phyloP scores from a whole-genome alignment of 2,113 vertebrate species.

The Hippocampus abdominalis region DNA sequence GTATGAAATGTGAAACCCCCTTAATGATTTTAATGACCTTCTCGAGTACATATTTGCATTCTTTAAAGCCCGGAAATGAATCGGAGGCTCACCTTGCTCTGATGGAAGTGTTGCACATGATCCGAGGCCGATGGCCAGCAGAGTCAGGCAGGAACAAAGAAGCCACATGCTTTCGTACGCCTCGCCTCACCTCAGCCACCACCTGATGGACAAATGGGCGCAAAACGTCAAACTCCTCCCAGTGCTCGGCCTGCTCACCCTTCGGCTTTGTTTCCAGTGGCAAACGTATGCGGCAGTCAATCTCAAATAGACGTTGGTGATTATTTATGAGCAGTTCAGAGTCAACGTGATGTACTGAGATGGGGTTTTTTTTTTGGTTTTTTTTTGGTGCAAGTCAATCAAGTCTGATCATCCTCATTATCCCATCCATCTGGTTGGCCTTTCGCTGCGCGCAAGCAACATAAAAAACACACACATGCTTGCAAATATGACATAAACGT shows the following conservation, averaged over 20 bases:
- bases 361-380: conserved; percentile 49
- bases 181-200: conserved; percentile 44
- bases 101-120: conserved; percentile 50
- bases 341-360: conserved; percentile 56
- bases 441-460: conserved; percentile 42
- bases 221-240: conserved; percentile 26
- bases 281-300: conserved; percentile 32
- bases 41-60: not conserved
- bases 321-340: conserved; percentile 61
- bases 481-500: conserved; percentile 1
- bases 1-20: too few relatives aligned
- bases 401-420: conserved; percentile 66
- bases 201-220: conserved; percentile 45
- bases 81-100: conserved; percentile 58
- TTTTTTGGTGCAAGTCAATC: conserved; percentile 47
- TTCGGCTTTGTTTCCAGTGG: conserved; percentile 40
- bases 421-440: conserved; percentile 65
- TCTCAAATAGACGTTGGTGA: conserved; percentile 55
- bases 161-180: conserved; percentile 66
- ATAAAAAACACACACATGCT: conserved; percentile 13
- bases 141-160: conserved; percentile 59
- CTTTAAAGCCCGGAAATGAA: not conserved
- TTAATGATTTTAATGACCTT: too few relatives aligned
- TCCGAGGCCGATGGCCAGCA: conserved; percentile 60
- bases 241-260: conserved; percentile 9